Percentiles rank a stretch among this genome's conserved stretches.
These are phyloP conservation scores for Genyomyrus donnyi DNA, from an alignment of 2,113 vertebrate genomes.

Conservation along the genomic window DNA sequence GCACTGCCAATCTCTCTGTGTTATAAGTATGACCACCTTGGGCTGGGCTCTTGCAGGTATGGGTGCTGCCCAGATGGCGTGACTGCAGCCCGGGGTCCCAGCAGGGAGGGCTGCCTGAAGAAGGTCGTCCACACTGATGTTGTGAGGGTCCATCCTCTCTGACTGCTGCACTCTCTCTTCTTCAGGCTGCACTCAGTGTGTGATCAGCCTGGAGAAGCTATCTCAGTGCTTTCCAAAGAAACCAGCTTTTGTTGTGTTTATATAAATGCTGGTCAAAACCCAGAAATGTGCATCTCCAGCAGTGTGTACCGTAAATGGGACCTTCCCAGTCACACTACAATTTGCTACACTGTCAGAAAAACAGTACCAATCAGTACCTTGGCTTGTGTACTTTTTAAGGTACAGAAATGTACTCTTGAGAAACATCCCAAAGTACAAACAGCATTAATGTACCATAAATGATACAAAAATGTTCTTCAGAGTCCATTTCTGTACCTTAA, in stretches of 20 bases:
- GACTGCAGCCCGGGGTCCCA: constrained; percentile 65
- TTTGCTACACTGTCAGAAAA: neutral
- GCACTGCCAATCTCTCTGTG: neutral
- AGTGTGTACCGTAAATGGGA: neutral
- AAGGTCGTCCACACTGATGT: constrained; percentile 27
- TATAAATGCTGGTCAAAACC: neutral
- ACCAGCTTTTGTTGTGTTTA: neutral
- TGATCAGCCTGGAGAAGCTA: neutral
- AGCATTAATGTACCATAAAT: no score
- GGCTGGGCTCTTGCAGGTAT: neutral
- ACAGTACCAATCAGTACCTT: no score
- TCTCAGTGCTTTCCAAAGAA: neutral
- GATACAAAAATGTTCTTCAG: no score
- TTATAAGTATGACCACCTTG: neutral
- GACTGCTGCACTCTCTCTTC: neutral
- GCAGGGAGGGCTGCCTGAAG: constrained; percentile 64
- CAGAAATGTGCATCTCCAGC: neutral
- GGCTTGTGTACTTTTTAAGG: no score
- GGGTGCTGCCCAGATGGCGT: constrained; percentile 73
- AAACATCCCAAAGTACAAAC: no score
- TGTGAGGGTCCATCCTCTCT: constrained; percentile 46
- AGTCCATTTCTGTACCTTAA: no score
- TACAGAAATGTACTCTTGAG: no score
- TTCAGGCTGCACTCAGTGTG: neutral
- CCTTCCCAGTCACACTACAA: neutral